Evolutionary conservation across 1,140 invertebrate genomes (phyloP), one percentile per base, ranked within the genome.

Genomic region (Kradibia gibbosae): DNA sequence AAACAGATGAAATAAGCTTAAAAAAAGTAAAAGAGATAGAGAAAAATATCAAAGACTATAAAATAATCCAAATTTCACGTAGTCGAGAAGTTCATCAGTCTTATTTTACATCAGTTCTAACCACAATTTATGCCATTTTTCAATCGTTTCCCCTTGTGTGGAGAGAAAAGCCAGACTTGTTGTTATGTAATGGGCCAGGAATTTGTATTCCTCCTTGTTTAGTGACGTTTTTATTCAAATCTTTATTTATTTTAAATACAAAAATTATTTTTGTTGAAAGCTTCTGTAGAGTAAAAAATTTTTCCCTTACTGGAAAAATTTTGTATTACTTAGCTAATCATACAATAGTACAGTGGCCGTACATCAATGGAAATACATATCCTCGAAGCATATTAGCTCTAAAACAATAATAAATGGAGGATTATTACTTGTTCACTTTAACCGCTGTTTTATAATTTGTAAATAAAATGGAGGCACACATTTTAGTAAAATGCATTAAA

Each of bases 181-280:
- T 98, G 79, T 88, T 99, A 2, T 97, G 96, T 87, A 99, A 99
- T 92, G 98, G 98, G 0, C 98, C 98, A 74, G 98, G 98, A 36
- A 99, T 97, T 8, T 99, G 98, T 91, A 93, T 99, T 82, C 98
- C 97, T 45, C 90, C 98, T 55, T 97, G 96, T 91, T 82, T 96
- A 17, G 92, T 95, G 71, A 94, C 94, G 25, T 95, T 94, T 88
- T n/a, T 95, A 0, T 92, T 93, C 79, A 93, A 95, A 92, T 88
- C 94, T 39, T 87, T 96, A 0, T 94, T 93, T 81, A 86, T 97
- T 13, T 89, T 92, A 39, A 92, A 95, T 81, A 94, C 93, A 81
- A 95, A 93, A 88, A 96, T 99, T 78, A 92, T 99, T 45, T 99
- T 97, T 91, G 92, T 99, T 70, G 98, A 99, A 92, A 99, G 98